Percentiles rank a stretch among this genome's conserved stretches.
Evolutionary conservation across 2,888 invertebrate genomes (phyloP).

Genomic region (Blera fallax): DNA sequence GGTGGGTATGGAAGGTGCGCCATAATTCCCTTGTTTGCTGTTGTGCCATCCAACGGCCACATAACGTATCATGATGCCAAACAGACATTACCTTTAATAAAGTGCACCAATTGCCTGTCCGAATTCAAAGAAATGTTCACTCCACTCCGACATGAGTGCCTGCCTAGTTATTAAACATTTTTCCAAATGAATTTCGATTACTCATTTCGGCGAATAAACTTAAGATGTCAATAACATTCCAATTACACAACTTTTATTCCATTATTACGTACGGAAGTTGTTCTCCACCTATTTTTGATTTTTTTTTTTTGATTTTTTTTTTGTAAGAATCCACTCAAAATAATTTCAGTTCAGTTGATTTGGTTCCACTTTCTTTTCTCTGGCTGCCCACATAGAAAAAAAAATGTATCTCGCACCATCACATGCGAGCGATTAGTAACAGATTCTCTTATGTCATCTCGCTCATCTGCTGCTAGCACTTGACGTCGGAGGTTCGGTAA

Average conservation of each 20-base stretch:
- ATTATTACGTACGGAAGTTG: conserved; percentile 17
- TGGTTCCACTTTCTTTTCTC: conserved; percentile 36
- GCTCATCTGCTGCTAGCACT: conserved; percentile 28
- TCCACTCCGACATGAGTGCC: neutral
- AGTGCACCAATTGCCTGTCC: neutral
- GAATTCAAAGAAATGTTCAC: neutral
- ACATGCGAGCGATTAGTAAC: conserved; percentile 11
- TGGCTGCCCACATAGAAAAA: conserved; percentile 18
- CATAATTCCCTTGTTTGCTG: neutral
- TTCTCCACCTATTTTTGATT: neutral
- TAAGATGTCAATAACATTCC: conserved; percentile 40
- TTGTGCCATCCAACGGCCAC: neutral
- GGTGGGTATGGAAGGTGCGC: neutral
- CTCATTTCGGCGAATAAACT: conserved; percentile 9
- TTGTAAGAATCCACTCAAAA: neutral
- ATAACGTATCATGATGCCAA: neutral
- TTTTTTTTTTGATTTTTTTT: too few relatives aligned
- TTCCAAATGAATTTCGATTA: neutral
- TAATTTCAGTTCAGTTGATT: neutral
- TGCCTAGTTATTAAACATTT: neutral
- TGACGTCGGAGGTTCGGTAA: conserved; percentile 20
- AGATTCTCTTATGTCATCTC: conserved; percentile 33
- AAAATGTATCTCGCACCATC: neutral
- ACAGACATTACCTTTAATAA: neutral
- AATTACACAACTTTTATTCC: conserved; percentile 25